Base-by-base conservation (phyloP, 2,888 invertebrate genomes). In the Gymnocheta viridis region DNA sequence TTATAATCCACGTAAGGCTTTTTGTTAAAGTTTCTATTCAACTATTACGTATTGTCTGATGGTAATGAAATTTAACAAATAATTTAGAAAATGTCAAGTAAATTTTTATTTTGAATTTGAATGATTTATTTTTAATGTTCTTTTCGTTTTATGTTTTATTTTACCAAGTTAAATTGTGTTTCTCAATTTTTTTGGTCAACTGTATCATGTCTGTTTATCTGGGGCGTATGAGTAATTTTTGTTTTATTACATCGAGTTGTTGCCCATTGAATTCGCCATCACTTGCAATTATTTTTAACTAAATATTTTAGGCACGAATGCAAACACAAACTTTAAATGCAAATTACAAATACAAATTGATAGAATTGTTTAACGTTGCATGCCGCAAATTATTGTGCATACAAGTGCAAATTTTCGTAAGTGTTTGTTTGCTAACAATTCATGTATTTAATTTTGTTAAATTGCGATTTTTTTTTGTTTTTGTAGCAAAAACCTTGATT, bases 231-330 rank as follows among this genome's bases (percentile, higher is more conserved):
- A 74, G 62, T 74, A 51, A 44, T 66, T 76, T 41, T 44, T 54
- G 41, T 74, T 6, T 4, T 14, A 49, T 32, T 29, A 22, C 27
- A 19, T 6, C 14, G 66, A 49, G 17, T 69, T 54, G 56, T 56
- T 64, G 32, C 56, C 66, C 32, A 56, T 24, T 54, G 10, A 60
- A 81, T 41, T 22, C 32, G 76, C 76, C 56, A 24, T 19, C 60
- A 22, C 44, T 74, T 70, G 56, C 74, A 82, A 76, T 82, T 82
- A 70, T 66, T 54, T 72, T 72, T 32, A 54, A 41, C 70, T 76
- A 82, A 82, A 76, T 76, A 70, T 66, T 76, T 72, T 47, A 56
- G 41, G 14, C 82, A 82, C 76, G 82, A 70, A 82, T 35, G 56
- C 49, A 58, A 58, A 19, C 35, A 72, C 24, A 22, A 41, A 70